Conservation (phyloP, 2,113 vertebrate genomes). For the Phoenicopterus ruber region DNA sequence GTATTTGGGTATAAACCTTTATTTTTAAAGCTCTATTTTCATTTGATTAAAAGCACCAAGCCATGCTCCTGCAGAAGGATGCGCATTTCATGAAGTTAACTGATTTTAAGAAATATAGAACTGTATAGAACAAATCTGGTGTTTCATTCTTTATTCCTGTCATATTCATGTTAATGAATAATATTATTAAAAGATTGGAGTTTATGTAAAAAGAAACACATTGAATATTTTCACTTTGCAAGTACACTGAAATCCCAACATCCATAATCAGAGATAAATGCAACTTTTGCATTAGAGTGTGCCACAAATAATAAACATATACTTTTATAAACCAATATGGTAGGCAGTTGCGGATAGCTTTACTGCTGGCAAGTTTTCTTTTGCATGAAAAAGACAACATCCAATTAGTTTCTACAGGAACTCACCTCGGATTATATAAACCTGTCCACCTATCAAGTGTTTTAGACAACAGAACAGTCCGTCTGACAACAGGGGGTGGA, state of each 20-base stretch:
- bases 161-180: neutral
- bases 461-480: slow-evolving; percentile 99
- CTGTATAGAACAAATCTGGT: neutral
- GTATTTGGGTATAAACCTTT: neutral
- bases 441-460: slow-evolving; percentile 99
- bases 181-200: neutral
- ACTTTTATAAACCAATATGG: slow-evolving; percentile 68
- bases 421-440: slow-evolving; percentile 99
- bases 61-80: slow-evolving; percentile 43
- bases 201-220: neutral
- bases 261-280: slow-evolving; percentile 81
- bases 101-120: neutral
- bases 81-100: slow-evolving; percentile 20
- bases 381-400: slow-evolving; percentile 88
- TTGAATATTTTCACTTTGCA: slow-evolving; percentile 21
- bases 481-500: slow-evolving; percentile 97
- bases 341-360: slow-evolving; percentile 77
- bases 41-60: slow-evolving; percentile 7
- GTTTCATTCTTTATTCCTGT: neutral
- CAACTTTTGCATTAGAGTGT: slow-evolving; percentile 55
- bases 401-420: slow-evolving; percentile 82
- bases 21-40: neutral
- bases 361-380: slow-evolving; percentile 81
- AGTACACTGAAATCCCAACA: slow-evolving; percentile 69
- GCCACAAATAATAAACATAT: slow-evolving; percentile 70